A percentile compares a stretch with the other conserved stretches of the same genome.
These are phyloP conservation scores for Artemia sinica DNA, from an alignment of 2,888 invertebrate genomes.

Conservation along the genomic window DNA sequence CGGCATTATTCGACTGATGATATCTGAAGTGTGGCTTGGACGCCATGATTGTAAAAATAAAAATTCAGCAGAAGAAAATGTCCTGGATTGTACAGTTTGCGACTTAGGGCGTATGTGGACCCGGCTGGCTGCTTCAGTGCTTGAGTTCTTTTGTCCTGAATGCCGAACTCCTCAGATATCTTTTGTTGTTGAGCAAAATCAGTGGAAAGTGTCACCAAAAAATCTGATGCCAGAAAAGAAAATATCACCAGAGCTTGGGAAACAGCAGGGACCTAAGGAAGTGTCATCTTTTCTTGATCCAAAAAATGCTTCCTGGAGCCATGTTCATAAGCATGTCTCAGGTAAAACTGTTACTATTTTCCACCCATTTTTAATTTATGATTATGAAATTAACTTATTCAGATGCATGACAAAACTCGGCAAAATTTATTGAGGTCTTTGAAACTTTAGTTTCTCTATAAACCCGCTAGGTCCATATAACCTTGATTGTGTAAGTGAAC, in stretches of 20 bases:
- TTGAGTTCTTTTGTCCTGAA: constrained; percentile 59
- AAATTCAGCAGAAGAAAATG: constrained; percentile 32
- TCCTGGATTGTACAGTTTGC: constrained; percentile 68
- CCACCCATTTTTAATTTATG: too few species aligned
- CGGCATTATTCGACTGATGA: constrained; percentile 53
- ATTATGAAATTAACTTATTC: too few species aligned
- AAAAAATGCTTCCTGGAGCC: constrained; percentile 57
- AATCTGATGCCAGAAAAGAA: constrained; percentile 34
- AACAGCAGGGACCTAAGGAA: constrained; percentile 28
- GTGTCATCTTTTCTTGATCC: constrained; percentile 31
- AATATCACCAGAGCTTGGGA: constrained; percentile 50
- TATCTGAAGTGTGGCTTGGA: constrained; percentile 50
- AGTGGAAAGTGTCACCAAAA: constrained; percentile 22
- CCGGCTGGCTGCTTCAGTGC: constrained; percentile 61
- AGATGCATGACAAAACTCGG: too few species aligned
- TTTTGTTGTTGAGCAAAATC: constrained; percentile 7
- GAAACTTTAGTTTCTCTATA: too few species aligned
- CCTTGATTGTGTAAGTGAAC: too few species aligned
- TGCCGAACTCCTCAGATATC: constrained; percentile 54
- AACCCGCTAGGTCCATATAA: too few species aligned
- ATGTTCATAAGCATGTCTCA: constrained; percentile 82
- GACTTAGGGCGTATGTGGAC: constrained; percentile 88
- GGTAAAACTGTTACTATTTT: constrained; percentile 36
- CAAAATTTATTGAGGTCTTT: too few species aligned
- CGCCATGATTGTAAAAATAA: constrained; percentile 37